phyloP scores from a whole-genome alignment of 2,113 vertebrate species.

The Cyprinodon brontotheroides region DNA sequence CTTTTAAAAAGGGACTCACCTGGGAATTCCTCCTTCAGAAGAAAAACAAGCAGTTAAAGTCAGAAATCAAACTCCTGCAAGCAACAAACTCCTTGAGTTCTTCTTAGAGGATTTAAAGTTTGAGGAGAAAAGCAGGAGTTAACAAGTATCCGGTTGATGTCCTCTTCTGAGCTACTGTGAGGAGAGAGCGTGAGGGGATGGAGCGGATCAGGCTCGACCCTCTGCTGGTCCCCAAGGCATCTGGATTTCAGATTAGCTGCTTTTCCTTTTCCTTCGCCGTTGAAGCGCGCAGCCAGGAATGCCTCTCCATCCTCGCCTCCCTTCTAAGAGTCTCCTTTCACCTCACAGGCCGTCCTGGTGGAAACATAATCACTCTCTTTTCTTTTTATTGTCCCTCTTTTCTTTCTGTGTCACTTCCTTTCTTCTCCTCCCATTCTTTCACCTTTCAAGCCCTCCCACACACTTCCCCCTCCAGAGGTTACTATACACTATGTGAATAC shows the following conservation, averaged over 20 bases:
- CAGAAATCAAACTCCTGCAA: neutral
- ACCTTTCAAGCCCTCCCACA: conserved; percentile 32
- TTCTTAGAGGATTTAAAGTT: conserved; percentile 33
- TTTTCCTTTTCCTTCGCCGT: conserved; percentile 34
- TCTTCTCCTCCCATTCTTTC: conserved; percentile 26
- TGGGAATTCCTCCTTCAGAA: conserved; percentile 50
- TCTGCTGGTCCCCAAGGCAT: conserved; percentile 66
- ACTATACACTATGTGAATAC: conserved; percentile 45
- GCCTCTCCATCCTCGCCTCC: conserved; percentile 61
- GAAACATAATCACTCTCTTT: conserved; percentile 41
- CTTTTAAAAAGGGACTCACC: conserved; percentile 67
- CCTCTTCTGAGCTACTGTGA: conserved; percentile 42
- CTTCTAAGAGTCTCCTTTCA: conserved; percentile 5
- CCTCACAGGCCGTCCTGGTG: conserved; percentile 22
- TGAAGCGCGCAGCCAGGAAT: conserved; percentile 71
- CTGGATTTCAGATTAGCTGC: conserved; percentile 73
- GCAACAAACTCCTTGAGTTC: conserved; percentile 30
- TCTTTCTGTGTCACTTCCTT: neutral
- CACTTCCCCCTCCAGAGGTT: conserved; percentile 27
- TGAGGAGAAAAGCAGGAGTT: conserved; percentile 40
- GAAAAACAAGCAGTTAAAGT: neutral
- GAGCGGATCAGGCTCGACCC: conserved; percentile 56
- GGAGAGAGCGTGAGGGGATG: conserved; percentile 39
- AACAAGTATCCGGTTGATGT: conserved; percentile 60
- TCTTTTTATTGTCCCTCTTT: conserved; percentile 5